Evolutionary conservation across 2,888 invertebrate species (phyloP).

Genomic region (Itoplectis maculator): DNA sequence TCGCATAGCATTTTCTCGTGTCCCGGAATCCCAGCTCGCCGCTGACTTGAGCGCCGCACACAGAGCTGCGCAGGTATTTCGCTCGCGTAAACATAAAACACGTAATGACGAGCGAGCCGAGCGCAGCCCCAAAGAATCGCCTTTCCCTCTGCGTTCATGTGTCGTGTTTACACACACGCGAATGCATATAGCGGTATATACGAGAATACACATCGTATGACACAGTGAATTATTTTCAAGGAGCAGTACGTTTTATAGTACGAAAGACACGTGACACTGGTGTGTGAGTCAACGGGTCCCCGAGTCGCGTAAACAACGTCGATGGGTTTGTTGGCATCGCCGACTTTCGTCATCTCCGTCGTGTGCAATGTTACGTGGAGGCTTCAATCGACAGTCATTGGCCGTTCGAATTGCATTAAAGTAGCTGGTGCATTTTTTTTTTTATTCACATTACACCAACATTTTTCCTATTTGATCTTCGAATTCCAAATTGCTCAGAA

Average conservation of each 20-base stretch:
- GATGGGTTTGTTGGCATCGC: conserved; percentile 76
- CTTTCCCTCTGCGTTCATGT: conserved; percentile 40
- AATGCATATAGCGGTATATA: background rate
- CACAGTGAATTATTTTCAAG: conserved; percentile 3
- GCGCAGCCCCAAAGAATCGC: conserved; percentile 25
- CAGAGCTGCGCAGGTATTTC: conserved; percentile 35
- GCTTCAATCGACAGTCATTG: background rate
- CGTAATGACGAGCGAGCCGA: conserved; percentile 48
- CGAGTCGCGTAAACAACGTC: conserved; percentile 71
- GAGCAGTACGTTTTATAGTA: background rate
- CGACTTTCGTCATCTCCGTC: conserved; percentile 61
- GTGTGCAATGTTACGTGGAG: background rate
- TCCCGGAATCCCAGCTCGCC: conserved; percentile 38
- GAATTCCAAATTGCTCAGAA: no score
- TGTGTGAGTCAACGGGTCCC: conserved; percentile 71
- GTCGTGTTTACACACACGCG: no score
- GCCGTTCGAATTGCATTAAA: background rate
- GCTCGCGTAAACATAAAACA: conserved; percentile 49
- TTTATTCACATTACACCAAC: background rate
- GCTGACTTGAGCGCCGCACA: conserved; percentile 13
- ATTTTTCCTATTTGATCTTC: background rate
- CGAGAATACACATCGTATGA: background rate
- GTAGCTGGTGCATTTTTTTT: no score
- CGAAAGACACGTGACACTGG: conserved; percentile 16
- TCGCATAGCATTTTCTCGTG: no score